These are phyloP conservation scores for Ophion ventricosus DNA, from an alignment of 2,888 invertebrate species.

Conservation along the genomic window DNA sequence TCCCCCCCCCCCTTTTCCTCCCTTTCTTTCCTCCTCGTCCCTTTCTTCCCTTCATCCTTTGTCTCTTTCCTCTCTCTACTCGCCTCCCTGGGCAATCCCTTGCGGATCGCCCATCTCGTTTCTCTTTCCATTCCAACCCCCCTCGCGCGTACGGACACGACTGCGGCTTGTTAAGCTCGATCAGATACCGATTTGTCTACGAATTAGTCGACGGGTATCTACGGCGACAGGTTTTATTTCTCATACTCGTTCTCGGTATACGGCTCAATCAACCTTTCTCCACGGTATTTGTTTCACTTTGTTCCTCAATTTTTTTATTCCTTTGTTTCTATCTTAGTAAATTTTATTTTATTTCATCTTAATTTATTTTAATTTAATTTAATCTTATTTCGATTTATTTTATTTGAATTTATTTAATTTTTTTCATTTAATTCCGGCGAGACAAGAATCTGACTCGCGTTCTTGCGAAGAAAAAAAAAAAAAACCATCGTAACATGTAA, in stretches of 20 bases:
- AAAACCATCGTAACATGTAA: no score
- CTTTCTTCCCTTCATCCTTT: background rate
- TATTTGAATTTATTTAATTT: no score
- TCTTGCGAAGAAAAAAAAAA: no score
- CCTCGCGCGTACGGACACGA: slow-evolving; percentile 31
- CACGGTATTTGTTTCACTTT: background rate
- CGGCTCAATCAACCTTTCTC: slow-evolving; percentile 15
- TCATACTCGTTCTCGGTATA: background rate
- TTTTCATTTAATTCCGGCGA: no score
- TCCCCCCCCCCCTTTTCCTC: background rate
- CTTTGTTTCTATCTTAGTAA: background rate
- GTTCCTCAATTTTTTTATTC: background rate
- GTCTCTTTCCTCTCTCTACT: slow-evolving; percentile 20
- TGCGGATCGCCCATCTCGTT: background rate
- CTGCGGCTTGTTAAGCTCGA: slow-evolving; percentile 56
- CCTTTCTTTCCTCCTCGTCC: background rate
- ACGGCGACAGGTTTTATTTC: background rate
- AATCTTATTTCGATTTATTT: no score
- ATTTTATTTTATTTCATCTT: no score
- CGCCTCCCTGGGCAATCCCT: slow-evolving; percentile 7
- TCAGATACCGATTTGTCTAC: slow-evolving; percentile 65
- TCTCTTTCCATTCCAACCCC: slow-evolving; percentile 4
- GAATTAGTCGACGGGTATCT: slow-evolving; percentile 53
- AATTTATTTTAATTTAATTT: no score
- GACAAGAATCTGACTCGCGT: no score